Conservation (phyloP, 2,888 invertebrate species). For the Drosophila sordidapex region DNA sequence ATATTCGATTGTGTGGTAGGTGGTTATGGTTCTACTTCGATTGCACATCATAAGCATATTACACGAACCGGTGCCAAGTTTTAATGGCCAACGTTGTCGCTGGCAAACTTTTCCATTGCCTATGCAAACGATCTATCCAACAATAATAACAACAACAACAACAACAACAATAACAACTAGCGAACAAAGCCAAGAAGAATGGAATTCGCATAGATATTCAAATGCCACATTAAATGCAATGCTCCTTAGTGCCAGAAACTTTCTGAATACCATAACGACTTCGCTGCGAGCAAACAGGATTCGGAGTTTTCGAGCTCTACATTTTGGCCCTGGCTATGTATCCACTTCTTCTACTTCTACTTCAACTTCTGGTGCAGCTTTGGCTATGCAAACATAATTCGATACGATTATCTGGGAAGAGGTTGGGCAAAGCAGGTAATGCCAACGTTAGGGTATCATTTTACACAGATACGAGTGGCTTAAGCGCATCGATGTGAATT, state of each 20-base stretch:
- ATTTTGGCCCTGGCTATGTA: background rate
- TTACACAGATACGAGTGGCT: slow-evolving; percentile 36
- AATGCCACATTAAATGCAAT: slow-evolving; percentile 59
- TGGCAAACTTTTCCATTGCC: slow-evolving; percentile 63
- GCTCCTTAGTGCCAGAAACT: slow-evolving; percentile 26
- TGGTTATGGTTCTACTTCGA: slow-evolving; percentile 17
- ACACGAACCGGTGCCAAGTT: slow-evolving; percentile 39
- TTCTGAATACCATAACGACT: slow-evolving; percentile 32
- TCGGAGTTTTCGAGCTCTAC: background rate
- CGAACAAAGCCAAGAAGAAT: background rate
- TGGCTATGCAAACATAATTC: background rate
- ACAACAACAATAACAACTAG: slow-evolving; percentile 23
- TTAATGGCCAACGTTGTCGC: slow-evolving; percentile 45
- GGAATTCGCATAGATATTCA: slow-evolving; percentile 39
- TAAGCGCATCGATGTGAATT: slow-evolving; percentile 57
- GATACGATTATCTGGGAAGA: background rate
- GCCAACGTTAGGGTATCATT: slow-evolving; percentile 13
- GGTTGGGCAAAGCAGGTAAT: background rate
- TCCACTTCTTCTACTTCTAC: background rate
- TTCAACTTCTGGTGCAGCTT: background rate
- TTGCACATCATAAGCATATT: slow-evolving; percentile 57
- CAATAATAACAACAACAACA: slow-evolving; percentile 16
- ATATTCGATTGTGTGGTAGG: slow-evolving; percentile 3
- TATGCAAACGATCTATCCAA: slow-evolving; percentile 60
- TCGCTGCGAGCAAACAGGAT: slow-evolving; percentile 5